Conservation (phyloP, 2,888 invertebrate genomes). For the Cactoblastis cactorum region DNA sequence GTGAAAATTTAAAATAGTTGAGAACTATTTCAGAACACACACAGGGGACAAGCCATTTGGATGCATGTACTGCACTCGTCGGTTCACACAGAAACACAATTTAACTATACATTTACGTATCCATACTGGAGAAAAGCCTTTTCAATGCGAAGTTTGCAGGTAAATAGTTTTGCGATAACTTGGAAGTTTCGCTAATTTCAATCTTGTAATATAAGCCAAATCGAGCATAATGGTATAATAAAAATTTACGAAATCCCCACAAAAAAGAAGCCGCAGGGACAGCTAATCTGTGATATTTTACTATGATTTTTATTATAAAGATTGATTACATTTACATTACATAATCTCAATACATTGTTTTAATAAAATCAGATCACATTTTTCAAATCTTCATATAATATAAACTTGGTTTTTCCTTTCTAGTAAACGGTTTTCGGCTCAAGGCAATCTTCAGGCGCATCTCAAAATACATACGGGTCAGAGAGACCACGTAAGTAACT, state of each 20-base stretch:
- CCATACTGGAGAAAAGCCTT: conserved; percentile 80
- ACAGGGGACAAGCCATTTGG: conserved; percentile 80
- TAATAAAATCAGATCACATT: no score
- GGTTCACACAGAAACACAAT: conserved; percentile 82
- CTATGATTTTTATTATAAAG: no score
- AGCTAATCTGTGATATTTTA: no score
- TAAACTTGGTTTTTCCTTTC: conserved; percentile 24
- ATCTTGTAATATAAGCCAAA: no score
- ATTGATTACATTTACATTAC: no score
- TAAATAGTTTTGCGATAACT: conserved; percentile 29
- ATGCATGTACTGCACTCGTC: conserved; percentile 77
- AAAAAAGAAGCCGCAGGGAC: no score
- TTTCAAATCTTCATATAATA: neutral
- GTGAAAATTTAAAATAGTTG: no score
- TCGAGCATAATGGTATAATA: no score
- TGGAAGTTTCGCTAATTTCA: neutral
- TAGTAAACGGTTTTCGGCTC: conserved; percentile 80
- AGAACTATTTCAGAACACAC: conserved; percentile 70
- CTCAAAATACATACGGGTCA: conserved; percentile 82
- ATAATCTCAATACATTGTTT: no score
- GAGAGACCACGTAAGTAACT: conserved; percentile 75
- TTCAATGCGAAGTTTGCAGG: conserved; percentile 82
- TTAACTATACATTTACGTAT: conserved; percentile 79
- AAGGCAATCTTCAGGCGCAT: conserved; percentile 81
- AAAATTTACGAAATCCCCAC: no score